Evolutionary conservation across 2,888 invertebrate genomes (phyloP), one percentile per base, ranked within the genome.

Genomic region (Thereva unica): DNA sequence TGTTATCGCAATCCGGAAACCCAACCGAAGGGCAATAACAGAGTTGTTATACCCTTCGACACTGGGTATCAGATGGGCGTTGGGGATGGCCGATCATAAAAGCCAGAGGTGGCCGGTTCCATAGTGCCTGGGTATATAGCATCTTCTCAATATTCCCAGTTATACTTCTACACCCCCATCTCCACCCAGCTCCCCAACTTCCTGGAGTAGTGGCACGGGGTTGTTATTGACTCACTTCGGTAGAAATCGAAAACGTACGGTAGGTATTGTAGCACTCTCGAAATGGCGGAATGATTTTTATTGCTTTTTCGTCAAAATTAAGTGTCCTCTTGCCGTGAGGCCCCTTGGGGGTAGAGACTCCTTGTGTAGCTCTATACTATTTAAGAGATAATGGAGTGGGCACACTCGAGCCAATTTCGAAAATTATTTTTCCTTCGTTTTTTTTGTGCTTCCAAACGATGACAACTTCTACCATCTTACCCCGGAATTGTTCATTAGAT

Each of bases 241-340:
- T n/a, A 12, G 34, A 37, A 35, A 4, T 10, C 49, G 7, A 12
- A 40, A 40, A 9, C n/a, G 3, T 23, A 23, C 23, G 55, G 12
- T 12, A n/a, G 12, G 41, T 9, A 10, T 4, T 9, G 23, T 40
- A 42, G 41, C 40, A 7, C 5, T 12, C 34, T 41, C 41, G 49
- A 41, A 42, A 50, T 42, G 61, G 50, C 49, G 42, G 50, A 61
- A 61, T 41, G 50, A 40, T 41, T 50, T 50, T 41, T 61, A 34
- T 50, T 61, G 61, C 50, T 61, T 61, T 61, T 61, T 61, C 23
- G 42, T 61, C 42, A 50, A 50, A 61, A 50, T 61, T 61, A 61
- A 61, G 50, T 61, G 61, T 61, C 61, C 50, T 37, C 50, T 38
- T 35, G 41, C 37, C 40, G 37, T 41, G 5, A 40, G 12, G 12